These are phyloP conservation scores for Falcunculus frontatus DNA, from an alignment of 2,113 vertebrate species.

Conservation along the genomic window DNA sequence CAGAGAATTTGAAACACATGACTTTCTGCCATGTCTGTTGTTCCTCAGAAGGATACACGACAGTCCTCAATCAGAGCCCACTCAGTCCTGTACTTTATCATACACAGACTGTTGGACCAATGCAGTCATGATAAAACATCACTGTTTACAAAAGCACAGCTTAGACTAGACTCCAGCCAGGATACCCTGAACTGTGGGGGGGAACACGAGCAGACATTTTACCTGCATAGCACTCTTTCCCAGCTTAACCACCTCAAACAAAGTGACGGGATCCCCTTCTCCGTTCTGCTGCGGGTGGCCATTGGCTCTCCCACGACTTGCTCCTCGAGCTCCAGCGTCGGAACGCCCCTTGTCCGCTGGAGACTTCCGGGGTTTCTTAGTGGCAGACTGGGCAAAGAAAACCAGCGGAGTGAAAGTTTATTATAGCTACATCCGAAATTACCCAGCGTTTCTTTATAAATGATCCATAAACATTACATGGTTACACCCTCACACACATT, in stretches of 20 bases:
- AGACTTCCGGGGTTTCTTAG: slow-evolving; percentile 90
- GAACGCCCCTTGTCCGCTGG: slow-evolving; percentile 82
- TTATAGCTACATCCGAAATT: slow-evolving; percentile 10
- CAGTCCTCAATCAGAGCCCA: not conserved
- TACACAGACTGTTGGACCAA: not conserved
- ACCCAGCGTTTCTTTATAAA: not conserved
- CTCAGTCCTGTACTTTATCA: not conserved
- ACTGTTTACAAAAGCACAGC: not conserved
- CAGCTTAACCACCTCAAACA: slow-evolving; percentile 94
- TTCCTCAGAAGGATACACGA: not conserved
- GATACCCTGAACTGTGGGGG: not conserved
- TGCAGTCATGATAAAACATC: not conserved
- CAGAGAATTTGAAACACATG: not conserved
- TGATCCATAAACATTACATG: accelerated
- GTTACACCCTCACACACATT: not conserved
- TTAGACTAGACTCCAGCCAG: not conserved
- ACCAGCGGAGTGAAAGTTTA: slow-evolving; percentile 21
- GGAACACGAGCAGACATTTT: not conserved
- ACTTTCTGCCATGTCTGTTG: not conserved
- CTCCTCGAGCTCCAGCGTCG: slow-evolving; percentile 74
- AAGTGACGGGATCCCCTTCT: slow-evolving; percentile 89
- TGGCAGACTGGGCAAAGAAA: slow-evolving; percentile 78
- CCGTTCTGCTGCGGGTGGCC: slow-evolving; percentile 92
- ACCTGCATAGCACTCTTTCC: slow-evolving; percentile 98
- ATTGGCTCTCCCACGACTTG: slow-evolving; percentile 83